Evolutionary conservation across 2,888 invertebrate species (phyloP).

Genomic region (Hydraecia micacea): DNA sequence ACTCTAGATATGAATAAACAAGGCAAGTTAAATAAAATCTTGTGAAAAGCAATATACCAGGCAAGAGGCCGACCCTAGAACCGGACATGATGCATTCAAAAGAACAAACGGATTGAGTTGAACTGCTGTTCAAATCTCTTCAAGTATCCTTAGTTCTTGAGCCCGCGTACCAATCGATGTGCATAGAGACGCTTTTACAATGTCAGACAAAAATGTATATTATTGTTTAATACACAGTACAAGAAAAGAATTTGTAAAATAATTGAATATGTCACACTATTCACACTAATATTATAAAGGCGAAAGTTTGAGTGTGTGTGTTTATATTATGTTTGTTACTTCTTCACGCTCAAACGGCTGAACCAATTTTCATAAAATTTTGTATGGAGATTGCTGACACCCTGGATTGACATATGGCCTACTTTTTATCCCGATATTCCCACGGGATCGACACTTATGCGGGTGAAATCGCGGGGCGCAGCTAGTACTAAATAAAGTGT

Average conservation of each 20-base stretch:
- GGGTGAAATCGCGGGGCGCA: no score
- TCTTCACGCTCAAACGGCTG: no score
- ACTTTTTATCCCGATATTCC: no score
- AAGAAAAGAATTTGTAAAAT: background rate
- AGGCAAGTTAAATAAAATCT: background rate
- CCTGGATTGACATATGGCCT: no score
- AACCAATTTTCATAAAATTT: no score
- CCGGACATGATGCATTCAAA: slow-evolving; percentile 11
- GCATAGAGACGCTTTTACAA: background rate
- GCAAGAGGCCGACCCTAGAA: background rate
- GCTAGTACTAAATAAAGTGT: background rate
- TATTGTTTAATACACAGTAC: background rate
- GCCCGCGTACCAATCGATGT: background rate
- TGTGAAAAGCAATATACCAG: background rate
- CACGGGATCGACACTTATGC: no score
- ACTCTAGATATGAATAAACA: background rate
- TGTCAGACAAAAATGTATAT: background rate
- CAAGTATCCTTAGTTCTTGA: background rate
- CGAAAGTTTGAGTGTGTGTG: no score
- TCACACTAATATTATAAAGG: no score
- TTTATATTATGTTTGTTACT: no score
- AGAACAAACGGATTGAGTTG: slow-evolving; percentile 2
- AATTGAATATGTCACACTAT: background rate
- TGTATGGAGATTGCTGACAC: no score
- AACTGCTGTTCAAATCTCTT: slow-evolving; percentile 1